A percentile compares a stretch with the other conserved stretches of the same genome.
These are phyloP conservation scores for Mormyrus hasselquistii DNA, from an alignment of 2,797 vertebrate genomes.

Conservation along the genomic window DNA sequence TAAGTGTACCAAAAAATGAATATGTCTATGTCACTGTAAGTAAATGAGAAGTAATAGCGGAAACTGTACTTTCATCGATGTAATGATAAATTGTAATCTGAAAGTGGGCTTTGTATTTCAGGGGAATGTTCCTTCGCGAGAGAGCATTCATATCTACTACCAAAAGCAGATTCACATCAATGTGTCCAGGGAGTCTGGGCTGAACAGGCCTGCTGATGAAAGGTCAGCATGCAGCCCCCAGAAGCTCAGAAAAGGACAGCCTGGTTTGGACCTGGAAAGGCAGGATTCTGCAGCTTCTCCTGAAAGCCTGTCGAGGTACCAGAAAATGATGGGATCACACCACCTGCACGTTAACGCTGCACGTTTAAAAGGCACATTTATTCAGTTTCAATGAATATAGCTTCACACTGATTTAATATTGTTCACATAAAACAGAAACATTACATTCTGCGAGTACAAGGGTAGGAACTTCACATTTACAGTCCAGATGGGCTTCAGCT, in stretches of 20 bases:
- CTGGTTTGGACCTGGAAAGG: slow-evolving; percentile 58
- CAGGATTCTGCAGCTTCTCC: slow-evolving; percentile 60
- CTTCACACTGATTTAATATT: background rate
- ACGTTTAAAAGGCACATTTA: background rate
- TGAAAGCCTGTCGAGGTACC: slow-evolving; percentile 75
- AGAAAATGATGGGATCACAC: background rate
- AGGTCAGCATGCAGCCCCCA: slow-evolving; percentile 46
- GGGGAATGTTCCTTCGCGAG: slow-evolving; percentile 80
- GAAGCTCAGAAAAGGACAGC: slow-evolving; percentile 21
- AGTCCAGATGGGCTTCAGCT: background rate
- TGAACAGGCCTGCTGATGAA: slow-evolving; percentile 61
- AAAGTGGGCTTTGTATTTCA: slow-evolving; percentile 36
- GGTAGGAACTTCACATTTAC: background rate
- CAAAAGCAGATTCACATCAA: slow-evolving; percentile 78
- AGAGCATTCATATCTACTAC: slow-evolving; percentile 84
- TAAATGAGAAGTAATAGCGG: background rate
- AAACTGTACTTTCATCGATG: background rate
- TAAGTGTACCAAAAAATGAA: background rate
- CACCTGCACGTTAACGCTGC: background rate
- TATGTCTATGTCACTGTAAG: background rate
- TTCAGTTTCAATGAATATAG: background rate
- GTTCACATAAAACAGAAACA: background rate
- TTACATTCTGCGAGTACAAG: background rate
- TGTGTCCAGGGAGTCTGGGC: slow-evolving; percentile 71
- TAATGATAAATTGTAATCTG: background rate